These are phyloP conservation scores for Microtus oregoni DNA, from an alignment of 2,113 vertebrate species.

Conservation along the genomic window DNA sequence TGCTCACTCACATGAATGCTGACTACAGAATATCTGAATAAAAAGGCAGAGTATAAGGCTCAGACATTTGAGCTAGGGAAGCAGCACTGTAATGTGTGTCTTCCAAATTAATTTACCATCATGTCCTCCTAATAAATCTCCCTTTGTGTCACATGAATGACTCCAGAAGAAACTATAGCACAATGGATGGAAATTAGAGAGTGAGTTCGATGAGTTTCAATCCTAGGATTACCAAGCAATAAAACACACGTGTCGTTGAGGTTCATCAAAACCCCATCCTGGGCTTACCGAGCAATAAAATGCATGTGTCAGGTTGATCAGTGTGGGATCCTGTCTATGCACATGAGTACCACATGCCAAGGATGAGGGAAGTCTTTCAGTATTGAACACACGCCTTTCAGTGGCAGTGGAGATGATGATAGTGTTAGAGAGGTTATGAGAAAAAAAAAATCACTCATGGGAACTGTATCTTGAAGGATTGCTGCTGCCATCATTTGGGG, in stretches of 20 bases:
- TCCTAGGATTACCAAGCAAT: constrained; percentile 59
- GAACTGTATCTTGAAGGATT: neutral
- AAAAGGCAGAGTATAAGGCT: neutral
- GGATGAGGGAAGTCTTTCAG: neutral
- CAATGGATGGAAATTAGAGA: constrained; percentile 43
- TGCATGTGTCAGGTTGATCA: neutral
- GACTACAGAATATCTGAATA: neutral
- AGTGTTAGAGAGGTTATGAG: neutral
- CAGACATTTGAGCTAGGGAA: neutral
- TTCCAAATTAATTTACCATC: neutral
- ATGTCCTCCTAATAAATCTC: neutral
- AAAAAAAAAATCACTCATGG: neutral
- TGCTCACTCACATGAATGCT: neutral
- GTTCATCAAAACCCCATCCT: constrained; percentile 7
- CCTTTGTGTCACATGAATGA: neutral
- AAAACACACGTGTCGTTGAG: constrained; percentile 48
- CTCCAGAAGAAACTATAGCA: neutral
- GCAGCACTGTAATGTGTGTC: neutral
- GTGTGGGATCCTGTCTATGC: neutral
- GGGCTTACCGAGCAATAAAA: constrained; percentile 45
- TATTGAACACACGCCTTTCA: neutral
- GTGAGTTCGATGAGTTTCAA: constrained; percentile 26
- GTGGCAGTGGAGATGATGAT: neutral
- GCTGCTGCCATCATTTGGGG: neutral
- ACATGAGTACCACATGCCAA: neutral